Conservation (phyloP, 1,140 invertebrate species). For the Leptopilina boulardi region DNA sequence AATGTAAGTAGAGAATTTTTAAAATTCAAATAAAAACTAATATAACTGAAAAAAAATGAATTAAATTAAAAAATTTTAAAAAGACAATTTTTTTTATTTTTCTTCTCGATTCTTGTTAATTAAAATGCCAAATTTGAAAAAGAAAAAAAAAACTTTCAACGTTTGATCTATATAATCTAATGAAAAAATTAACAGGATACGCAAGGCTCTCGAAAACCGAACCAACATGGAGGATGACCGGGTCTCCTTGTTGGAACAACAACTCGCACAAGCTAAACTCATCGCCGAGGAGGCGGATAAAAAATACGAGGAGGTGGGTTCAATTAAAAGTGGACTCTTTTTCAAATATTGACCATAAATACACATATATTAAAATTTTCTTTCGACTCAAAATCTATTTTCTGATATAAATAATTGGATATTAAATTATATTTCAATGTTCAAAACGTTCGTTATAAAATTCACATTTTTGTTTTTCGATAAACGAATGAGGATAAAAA, state of each 20-base stretch:
- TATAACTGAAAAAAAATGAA: background rate
- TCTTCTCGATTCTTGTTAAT: background rate
- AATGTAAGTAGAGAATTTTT: too few species aligned
- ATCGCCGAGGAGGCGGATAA: constrained; percentile 99
- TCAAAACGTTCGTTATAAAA: too few species aligned
- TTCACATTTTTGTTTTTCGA: too few species aligned
- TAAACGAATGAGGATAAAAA: too few species aligned
- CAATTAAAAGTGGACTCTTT: constrained; percentile 33
- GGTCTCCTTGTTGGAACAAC: constrained; percentile 94
- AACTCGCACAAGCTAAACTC: constrained; percentile 96
- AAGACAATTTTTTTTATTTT: too few species aligned
- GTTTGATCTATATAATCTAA: constrained; percentile 59
- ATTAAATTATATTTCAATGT: background rate
- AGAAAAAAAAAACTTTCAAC: constrained; percentile 51
- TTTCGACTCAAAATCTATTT: constrained; percentile 54
- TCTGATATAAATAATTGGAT: constrained; percentile 28
- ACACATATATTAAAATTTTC: constrained; percentile 22
- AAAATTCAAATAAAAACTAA: too few species aligned
- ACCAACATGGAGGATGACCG: constrained; percentile 99
- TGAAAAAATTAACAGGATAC: constrained; percentile 86
- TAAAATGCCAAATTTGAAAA: background rate
- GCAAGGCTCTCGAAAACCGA: constrained; percentile 98
- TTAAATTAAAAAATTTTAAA: background rate
- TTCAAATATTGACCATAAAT: background rate
- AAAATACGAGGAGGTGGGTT: constrained; percentile 98